Base-by-base conservation (phyloP, 2,797 vertebrate species). In the Typhlichthys subterraneus region DNA sequence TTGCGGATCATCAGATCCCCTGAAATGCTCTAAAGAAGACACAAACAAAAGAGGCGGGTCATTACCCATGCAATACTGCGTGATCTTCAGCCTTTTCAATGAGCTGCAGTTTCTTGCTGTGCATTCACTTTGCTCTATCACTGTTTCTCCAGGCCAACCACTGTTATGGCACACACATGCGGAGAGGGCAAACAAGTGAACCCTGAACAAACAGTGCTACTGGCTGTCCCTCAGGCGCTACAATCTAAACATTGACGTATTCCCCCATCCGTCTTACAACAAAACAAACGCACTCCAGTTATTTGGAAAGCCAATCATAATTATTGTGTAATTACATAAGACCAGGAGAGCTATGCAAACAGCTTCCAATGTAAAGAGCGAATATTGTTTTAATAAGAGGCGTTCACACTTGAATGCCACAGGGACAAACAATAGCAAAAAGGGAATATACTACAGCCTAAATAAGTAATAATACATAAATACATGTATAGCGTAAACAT, bases 1-100 rank as follows among this genome's bases (percentile, higher is more conserved):
- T 96, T 97, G 65, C 96, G 94, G 80, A 99, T 95, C 97, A 98
- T 95, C 63, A 99, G 79, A 83, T 99, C 97, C 0, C 97, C 97
- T 0, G 96, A 94, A 0, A 95, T 90, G 52, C 85, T 95, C 97
- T 98, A n/a, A 69, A 10, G 47, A 69, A 54, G 69, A 33, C 77
- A 55, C 64, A 15, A 70, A 45, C 46, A 57, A 29, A 8, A 8
- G 51, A 17, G 45, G 3, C 15, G 45, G 45, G 29, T 17, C n/a
- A 23, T 53, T 46, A 23, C 12, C 45, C 19, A 15, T 23, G 58
- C 64, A 45, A 66, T 12, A 42, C 29, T 12, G 38, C 49, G 15
- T 70, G 59, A 61, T 80, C 72, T 80, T 48, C 51, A 74, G 81
- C 72, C 64, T 62, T 23, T 8, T 14, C 38, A 52, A 12, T 65